These are phyloP conservation scores for Belgica antarctica DNA, from an alignment of 2,888 invertebrate genomes.

Conservation along the genomic window DNA sequence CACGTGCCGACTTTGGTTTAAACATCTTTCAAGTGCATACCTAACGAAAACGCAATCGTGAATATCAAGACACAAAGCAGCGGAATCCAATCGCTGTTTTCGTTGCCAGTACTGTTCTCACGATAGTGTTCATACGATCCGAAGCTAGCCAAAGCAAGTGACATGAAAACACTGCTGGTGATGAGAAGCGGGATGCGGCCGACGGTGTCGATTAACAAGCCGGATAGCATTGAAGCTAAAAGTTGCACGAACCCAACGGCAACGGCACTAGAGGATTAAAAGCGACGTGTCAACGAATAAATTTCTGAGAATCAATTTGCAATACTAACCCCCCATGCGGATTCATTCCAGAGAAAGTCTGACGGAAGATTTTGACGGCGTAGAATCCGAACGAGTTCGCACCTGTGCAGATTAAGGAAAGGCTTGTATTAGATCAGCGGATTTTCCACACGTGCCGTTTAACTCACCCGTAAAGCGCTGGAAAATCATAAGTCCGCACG, in stretches of 20 bases:
- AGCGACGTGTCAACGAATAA: not conserved
- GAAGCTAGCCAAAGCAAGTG: conserved; percentile 79
- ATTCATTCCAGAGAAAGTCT: conserved; percentile 77
- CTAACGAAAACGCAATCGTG: conserved; percentile 81
- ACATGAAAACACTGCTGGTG: conserved; percentile 80
- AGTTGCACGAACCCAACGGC: conserved; percentile 82
- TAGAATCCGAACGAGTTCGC: conserved; percentile 83
- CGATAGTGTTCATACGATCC: conserved; percentile 82
- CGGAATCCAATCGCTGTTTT: conserved; percentile 78
- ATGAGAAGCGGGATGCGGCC: conserved; percentile 80
- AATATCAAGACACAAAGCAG: conserved; percentile 78
- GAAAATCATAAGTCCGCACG: conserved; percentile 85
- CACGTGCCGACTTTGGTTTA: not conserved
- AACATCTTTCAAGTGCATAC: conserved; percentile 49
- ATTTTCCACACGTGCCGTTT: no score
- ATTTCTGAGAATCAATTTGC: not conserved
- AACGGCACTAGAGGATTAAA: conserved; percentile 58
- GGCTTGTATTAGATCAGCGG: conserved; percentile 47
- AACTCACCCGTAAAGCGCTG: conserved; percentile 63
- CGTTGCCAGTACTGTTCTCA: conserved; percentile 59
- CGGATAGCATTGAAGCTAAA: conserved; percentile 77
- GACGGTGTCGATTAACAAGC: conserved; percentile 78
- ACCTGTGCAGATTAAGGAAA: conserved; percentile 56
- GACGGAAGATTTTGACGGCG: conserved; percentile 81
- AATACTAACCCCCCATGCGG: conserved; percentile 65